Base-by-base conservation (phyloP, 1,140 invertebrate species). In the Megalopta genalis region DNA sequence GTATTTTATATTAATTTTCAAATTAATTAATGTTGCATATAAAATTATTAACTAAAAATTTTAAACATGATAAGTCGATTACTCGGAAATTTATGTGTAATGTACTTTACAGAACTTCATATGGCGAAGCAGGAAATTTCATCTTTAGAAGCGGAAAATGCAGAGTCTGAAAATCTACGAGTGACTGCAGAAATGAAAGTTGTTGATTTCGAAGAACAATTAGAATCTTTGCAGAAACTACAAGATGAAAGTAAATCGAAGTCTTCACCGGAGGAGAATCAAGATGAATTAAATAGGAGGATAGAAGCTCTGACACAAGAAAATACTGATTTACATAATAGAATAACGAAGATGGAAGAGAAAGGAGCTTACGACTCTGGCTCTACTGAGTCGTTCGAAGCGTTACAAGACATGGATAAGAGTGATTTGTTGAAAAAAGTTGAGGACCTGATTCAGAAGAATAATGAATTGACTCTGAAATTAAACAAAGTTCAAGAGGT, bases 161-260 rank as follows among this genome's bases (percentile, higher is more conserved):
- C 94, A 39, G 93, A 94, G 74, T 93, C 95, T 5, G 94, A 96
- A 90, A 95, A 94, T 93, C 91, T 93, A 5, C 92, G 94, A 60
- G 95, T 95, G 0, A 93, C 94, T n/a, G 95, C 95, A 10, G 95
- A 96, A 93, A 95, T 97, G 85, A 95, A 95, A 83, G 93, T 94
- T 10, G 95, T 96, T 18, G 95, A 96, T 83, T 89, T 96, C 75
- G 94, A 95, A 89, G 95, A 96, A 88, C 94, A 96, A 88, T 89
- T 96, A 23, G 95, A 96, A 71, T 79, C 86, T 7, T 37, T 90
- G 16, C 85, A 90, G 4, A 91, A 87, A 87, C 75, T 79, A 59
- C 54, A 81, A 3, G 76, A 52, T 25, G 82, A 84, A 23, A 87
- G 16, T 59, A 82, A 83, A 73, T 21, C 72, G 23, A 65, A 80